Percentiles rank a stretch among this genome's conserved stretches.
Conservation (phyloP, 1,140 invertebrate species). For the Drosophila cardini region DNA sequence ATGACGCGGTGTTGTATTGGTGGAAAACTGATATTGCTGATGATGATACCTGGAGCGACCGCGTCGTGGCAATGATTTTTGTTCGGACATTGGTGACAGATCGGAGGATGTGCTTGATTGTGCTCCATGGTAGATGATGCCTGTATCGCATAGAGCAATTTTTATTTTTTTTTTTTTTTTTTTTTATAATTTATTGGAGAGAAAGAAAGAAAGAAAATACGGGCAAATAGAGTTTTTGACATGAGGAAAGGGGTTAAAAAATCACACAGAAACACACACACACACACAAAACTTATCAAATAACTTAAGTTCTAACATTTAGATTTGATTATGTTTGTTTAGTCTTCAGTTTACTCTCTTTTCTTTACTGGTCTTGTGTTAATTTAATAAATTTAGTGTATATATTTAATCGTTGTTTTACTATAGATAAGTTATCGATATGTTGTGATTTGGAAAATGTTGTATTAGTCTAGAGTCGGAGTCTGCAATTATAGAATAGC, state of each 20-base stretch:
- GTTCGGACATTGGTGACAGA: constrained; percentile 91
- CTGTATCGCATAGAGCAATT: constrained; percentile 83
- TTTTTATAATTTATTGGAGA: constrained; percentile 43
- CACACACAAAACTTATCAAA: constrained; percentile 27
- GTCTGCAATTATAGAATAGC: constrained; percentile 76
- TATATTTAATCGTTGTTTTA: constrained; percentile 52
- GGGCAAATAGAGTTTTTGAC: constrained; percentile 65
- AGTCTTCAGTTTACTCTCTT: constrained; percentile 48
- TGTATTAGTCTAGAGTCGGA: constrained; percentile 83
- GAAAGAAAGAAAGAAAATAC: constrained; percentile 71
- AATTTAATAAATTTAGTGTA: constrained; percentile 34
- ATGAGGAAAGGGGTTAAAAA: constrained; percentile 29
- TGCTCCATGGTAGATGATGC: constrained; percentile 91
- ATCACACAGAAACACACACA: constrained; percentile 26
- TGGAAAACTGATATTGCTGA: constrained; percentile 85
- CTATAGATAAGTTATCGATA: constrained; percentile 84
- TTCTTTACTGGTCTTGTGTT: constrained; percentile 16
- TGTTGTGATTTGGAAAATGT: constrained; percentile 84
- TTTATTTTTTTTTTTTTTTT: constrained; percentile 28
- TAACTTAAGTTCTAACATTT: constrained; percentile 41
- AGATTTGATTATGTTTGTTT: constrained; percentile 42
- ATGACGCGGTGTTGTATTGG: constrained; percentile 85
- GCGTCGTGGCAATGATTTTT: constrained; percentile 90
- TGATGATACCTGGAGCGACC: constrained; percentile 88
- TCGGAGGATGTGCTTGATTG: constrained; percentile 91